phyloP scores from a whole-genome alignment of 2,888 invertebrate genomes.

The Leucoptera coffeella region DNA sequence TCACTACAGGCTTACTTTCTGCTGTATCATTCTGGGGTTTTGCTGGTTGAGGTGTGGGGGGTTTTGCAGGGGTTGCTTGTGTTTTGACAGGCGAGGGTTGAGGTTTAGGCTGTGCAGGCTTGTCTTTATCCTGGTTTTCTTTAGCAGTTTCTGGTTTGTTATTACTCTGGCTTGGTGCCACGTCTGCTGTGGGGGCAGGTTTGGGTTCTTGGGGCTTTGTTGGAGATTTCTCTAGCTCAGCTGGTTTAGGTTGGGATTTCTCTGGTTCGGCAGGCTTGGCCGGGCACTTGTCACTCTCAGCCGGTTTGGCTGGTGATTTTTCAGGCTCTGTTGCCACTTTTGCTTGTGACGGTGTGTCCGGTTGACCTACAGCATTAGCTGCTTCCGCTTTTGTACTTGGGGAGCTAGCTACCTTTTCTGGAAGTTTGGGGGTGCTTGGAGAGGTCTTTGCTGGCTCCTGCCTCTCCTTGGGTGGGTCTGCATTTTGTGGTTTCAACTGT shows the following conservation, averaged over 20 bases:
- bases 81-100: neutral
- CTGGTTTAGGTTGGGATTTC: conserved; percentile 21
- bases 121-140: conserved; percentile 23
- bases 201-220: conserved; percentile 30
- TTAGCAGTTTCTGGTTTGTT: conserved; percentile 36
- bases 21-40: neutral
- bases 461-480: conserved; percentile 33
- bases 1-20: neutral
- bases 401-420: conserved; percentile 23
- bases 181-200: conserved; percentile 27
- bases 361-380: conserved; percentile 14
- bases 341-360: conserved; percentile 21
- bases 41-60: neutral
- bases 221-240: conserved; percentile 13
- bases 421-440: conserved; percentile 39
- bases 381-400: conserved; percentile 24
- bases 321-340: conserved; percentile 33
- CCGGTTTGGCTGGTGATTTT: conserved; percentile 29
- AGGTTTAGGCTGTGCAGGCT: too few relatives aligned
- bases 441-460: conserved; percentile 39
- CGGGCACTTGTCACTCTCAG: too few relatives aligned
- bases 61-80: neutral
- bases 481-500: conserved; percentile 27
- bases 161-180: conserved; percentile 34
- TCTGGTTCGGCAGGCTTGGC: too few relatives aligned